Conservation (phyloP, 2,113 vertebrate species). For the Sinosuthora webbiana region DNA sequence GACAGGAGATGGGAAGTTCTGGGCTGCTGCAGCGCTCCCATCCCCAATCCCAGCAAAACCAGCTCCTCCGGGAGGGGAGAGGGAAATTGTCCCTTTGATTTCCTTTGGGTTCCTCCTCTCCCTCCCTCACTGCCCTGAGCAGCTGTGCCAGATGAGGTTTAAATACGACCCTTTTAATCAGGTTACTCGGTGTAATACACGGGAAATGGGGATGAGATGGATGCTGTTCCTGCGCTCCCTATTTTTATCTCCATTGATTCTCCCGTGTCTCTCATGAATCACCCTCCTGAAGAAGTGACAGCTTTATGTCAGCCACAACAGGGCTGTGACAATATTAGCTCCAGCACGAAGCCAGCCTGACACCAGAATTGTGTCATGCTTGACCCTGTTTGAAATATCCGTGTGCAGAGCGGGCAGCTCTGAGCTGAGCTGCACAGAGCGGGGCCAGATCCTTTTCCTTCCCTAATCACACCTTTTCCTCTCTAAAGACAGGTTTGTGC, state of each 20-base stretch:
- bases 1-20: background rate
- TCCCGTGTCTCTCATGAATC: conserved; percentile 8
- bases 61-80: background rate
- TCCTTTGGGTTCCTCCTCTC: background rate
- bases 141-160: background rate
- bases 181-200: background rate
- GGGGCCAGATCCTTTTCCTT: background rate
- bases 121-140: background rate
- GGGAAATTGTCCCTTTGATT: background rate
- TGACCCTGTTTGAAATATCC: conserved; percentile 32
- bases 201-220: background rate
- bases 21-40: background rate
- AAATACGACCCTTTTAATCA: background rate
- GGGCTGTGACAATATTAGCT: conserved; percentile 32
- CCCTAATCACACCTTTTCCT: background rate
- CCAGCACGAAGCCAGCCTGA: background rate
- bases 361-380: conserved; percentile 19
- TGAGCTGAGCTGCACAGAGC: background rate
- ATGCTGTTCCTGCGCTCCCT: background rate
- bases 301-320: conserved; percentile 41
- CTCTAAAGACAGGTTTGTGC: background rate
- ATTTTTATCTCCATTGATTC: conserved; percentile 42
- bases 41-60: background rate
- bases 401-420: background rate
- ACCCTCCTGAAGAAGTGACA: conserved; percentile 5